Base-by-base conservation (phyloP, 2,113 vertebrate species). In the Apteryx owenii region DNA sequence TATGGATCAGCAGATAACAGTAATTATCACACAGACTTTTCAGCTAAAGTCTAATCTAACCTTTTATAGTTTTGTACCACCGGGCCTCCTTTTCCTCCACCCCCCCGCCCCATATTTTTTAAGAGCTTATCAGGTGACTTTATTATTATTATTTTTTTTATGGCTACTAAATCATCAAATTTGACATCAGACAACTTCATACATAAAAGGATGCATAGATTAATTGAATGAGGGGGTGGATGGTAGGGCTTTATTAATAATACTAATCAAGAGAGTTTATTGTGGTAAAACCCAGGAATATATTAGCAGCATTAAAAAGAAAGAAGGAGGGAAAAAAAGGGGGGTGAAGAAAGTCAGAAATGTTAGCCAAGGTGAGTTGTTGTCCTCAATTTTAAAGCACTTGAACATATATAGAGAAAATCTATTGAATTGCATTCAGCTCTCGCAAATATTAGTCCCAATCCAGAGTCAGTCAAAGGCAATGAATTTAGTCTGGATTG, bases 1-100 rank as follows among this genome's bases (percentile, higher is more conserved):
- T 98, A 98, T 98, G 97, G 98, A 98, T 98, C 98, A 98, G 98
- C 97, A 98, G 98, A 98, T 98, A 98, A 97, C 95, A 97, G 97
- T 98, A 98, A 98, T 98, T 98, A 98, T 98, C 97, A 93, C 91
- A 86, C 78, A 94, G 97, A 85, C 94, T 97, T 93, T 95, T 98
- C 96, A 95, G 94, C 94, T 96, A 93, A 93, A 96, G 91, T 96
- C 91, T 97, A 96, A 98, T 98, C 96, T 97, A 98, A 96, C 97
- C 97, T 97, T 98, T 98, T 98, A 98, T 95, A 94, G 97, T 98
- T 96, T 94, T 92, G 92, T 85, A 96, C 85, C 89, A 92, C 73
- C 44, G 78, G 78, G 77, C 64, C 91, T 95, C 79, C 70, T 77
- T 89, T 64, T 89, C 51, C 51, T 90, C 65, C 38, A 31, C 36